A percentile compares a stretch with the other conserved stretches of the same genome.
Evolutionary conservation across 2,113 vertebrate genomes (phyloP).

Genomic region (Thamnaconus septentrionalis): DNA sequence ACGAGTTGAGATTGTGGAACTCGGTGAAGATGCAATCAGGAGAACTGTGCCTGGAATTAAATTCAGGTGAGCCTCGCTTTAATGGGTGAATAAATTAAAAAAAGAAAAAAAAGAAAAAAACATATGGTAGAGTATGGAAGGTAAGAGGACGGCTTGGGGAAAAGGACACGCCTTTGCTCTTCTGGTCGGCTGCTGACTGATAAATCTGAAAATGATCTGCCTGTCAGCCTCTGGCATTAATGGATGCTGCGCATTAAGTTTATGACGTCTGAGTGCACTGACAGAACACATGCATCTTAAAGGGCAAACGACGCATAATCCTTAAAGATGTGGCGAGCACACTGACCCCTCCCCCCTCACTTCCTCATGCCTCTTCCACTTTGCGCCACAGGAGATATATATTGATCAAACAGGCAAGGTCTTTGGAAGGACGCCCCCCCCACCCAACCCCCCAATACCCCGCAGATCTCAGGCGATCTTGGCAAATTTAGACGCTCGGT

Average conservation of each 20-base stretch:
- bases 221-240: conserved; percentile 43
- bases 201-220: conserved; percentile 25
- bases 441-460: conserved; percentile 5
- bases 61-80: conserved; percentile 49
- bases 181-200: conserved; percentile 36
- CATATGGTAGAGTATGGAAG: not conserved
- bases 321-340: conserved; percentile 32
- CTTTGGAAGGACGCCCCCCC: conserved; percentile 37
- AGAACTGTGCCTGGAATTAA: conserved; percentile 31
- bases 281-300: conserved; percentile 52
- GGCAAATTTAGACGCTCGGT: conserved; percentile 21
- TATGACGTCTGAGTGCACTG: conserved; percentile 48
- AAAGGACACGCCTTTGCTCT: conserved; percentile 31
- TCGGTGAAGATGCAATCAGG: conserved; percentile 39
- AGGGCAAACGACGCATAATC: conserved; percentile 51
- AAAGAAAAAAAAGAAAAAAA: conserved; percentile 26
- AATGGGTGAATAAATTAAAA: conserved; percentile 38
- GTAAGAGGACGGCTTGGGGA: not conserved
- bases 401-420: conserved; percentile 53
- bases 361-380: conserved; percentile 11
- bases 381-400: conserved; percentile 29
- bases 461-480: conserved; percentile 8
- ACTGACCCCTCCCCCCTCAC: conserved; percentile 24
- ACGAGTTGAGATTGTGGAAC: conserved; percentile 36
- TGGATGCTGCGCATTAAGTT: conserved; percentile 55